Evolutionary conservation across 2,797 vertebrate species (phyloP), one percentile per base, ranked within the genome.

Genomic region (Poecilia picta): DNA sequence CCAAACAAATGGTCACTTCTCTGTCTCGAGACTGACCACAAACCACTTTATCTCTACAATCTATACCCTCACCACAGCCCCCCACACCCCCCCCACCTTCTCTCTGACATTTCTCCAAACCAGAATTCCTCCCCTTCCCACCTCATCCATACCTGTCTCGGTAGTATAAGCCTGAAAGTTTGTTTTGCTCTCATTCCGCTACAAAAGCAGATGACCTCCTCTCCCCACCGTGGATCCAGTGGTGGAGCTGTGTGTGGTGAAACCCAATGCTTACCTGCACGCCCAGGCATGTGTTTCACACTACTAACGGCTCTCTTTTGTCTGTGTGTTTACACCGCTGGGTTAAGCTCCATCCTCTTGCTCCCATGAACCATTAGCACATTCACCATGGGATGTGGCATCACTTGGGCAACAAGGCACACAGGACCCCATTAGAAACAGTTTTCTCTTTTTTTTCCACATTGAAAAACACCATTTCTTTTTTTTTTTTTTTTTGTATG

Each of bases 391-490:
- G 95, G 94, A 95, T 84, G 90, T 84, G 84, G 90, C 88, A 93
- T 95, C 92, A 88, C 94, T 95, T 88, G 33, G 90, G 94, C 93
- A 96, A 96, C 94, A 88, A 90, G 93, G 87, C 95, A 94, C 94
- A 95, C 49, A 94, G 94, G 94, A 93, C 85, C 93, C 95, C 89
- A 95, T 96, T 95, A 95, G 91, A 94, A 94, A 93, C 87, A 80
- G 83, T 87, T 91, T 89, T 91, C 33, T 88, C 82, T 77, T 76
- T 43, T 85, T 81, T 89, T 93, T 93, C 90, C 75, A 87, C 85
- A 89, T 88, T 90, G 82, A 93, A 93, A 94, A 92, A 94, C 92
- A 91, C 84, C 81, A 73, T 84, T 83, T 74, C 46, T 74, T 80
- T 88, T 91, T 76, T 73, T 77, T 82, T 33, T 39, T 20, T 2